Conservation (phyloP, 1,140 invertebrate species). For the Drosophila insularis region DNA sequence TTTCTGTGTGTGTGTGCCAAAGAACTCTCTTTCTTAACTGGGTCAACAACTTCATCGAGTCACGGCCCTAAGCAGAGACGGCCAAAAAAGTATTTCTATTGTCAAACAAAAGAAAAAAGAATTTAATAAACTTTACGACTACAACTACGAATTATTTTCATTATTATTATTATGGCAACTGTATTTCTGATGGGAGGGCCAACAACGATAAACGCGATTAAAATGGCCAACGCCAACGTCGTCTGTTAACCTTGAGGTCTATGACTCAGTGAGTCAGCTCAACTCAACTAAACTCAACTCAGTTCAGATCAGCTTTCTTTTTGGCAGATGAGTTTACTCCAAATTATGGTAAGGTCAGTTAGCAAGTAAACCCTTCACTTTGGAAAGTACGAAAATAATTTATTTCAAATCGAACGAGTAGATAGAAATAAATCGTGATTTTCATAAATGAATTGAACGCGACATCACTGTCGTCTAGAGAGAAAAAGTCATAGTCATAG, state of each 20-base stretch:
- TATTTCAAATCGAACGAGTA: slow-evolving; percentile 60
- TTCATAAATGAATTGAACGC: slow-evolving; percentile 78
- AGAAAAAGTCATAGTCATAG: slow-evolving; percentile 12
- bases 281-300: neutral
- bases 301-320: slow-evolving; percentile 50
- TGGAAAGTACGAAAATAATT: slow-evolving; percentile 74
- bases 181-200: slow-evolving; percentile 24
- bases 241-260: slow-evolving; percentile 80
- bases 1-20: neutral
- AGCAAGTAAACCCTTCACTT: slow-evolving; percentile 63
- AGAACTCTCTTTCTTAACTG: slow-evolving; percentile 39
- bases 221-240: slow-evolving; percentile 56
- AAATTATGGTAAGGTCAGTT: slow-evolving; percentile 65
- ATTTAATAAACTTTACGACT: slow-evolving; percentile 75
- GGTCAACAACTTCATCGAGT: slow-evolving; percentile 57
- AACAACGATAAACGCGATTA: slow-evolving; percentile 23
- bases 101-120: slow-evolving; percentile 48
- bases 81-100: slow-evolving; percentile 38
- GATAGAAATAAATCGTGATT: slow-evolving; percentile 54
- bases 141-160: slow-evolving; percentile 75
- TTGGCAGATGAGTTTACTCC: slow-evolving; percentile 61
- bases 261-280: slow-evolving; percentile 60
- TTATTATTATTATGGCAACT: slow-evolving; percentile 58
- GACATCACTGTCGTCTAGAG: slow-evolving; percentile 48
- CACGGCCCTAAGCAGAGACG: slow-evolving; percentile 36